Evolutionary conservation across 2,113 vertebrate genomes (phyloP).

Genomic region (Semnornis frantzii): DNA sequence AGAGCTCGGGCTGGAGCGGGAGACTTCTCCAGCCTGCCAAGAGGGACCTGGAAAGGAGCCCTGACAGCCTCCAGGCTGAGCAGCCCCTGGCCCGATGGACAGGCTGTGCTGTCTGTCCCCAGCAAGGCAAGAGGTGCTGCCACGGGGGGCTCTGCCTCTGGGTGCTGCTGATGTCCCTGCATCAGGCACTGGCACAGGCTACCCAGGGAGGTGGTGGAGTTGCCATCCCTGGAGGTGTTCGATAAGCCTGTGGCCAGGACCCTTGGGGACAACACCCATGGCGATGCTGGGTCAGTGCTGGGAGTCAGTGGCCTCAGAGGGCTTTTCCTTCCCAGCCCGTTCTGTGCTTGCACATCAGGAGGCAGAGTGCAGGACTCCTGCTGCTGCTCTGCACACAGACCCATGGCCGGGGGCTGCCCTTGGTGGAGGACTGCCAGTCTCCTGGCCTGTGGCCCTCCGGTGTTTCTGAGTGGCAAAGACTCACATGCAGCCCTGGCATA

Average conservation of each 20-base stretch:
- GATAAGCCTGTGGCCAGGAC: too few relatives aligned
- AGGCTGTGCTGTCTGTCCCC: background rate
- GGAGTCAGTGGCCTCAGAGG: too few relatives aligned
- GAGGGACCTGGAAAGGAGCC: background rate
- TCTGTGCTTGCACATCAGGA: background rate
- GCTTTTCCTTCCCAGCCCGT: too few relatives aligned
- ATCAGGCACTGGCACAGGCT: too few relatives aligned
- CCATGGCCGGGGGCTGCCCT: background rate
- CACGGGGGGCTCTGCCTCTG: background rate
- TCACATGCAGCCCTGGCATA: rapidly evolving
- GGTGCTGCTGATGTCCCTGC: background rate
- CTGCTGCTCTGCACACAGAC: background rate
- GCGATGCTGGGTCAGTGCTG: too few relatives aligned
- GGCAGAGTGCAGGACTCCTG: background rate
- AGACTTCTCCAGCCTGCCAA: background rate
- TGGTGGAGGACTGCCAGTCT: background rate
- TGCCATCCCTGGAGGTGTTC: too few relatives aligned
- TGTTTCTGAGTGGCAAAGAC: background rate
- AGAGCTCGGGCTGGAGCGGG: background rate
- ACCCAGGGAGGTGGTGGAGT: too few relatives aligned
- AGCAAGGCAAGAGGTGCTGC: background rate
- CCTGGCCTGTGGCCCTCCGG: rapidly evolving
- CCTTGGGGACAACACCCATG: too few relatives aligned
- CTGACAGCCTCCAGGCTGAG: background rate
- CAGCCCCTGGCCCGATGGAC: background rate